phyloP scores from a whole-genome alignment of 92 coral and sea anemone genomes.

The Scolanthus callimorphus region DNA sequence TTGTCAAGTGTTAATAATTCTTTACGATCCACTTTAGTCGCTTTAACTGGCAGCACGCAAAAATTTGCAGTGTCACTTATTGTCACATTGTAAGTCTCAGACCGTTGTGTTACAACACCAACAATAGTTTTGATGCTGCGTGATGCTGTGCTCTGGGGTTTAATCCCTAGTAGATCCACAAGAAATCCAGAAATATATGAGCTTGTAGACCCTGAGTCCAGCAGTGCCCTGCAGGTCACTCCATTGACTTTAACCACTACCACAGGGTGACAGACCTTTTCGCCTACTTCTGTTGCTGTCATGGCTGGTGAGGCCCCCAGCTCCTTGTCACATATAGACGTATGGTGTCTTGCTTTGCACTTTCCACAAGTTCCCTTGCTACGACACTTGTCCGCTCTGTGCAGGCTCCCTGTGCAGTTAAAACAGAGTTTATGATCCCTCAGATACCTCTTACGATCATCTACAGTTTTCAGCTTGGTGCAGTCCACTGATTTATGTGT shows the following conservation, averaged over 20 bases:
- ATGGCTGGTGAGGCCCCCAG: not conserved
- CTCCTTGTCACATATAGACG: not conserved
- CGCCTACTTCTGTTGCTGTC: not conserved
- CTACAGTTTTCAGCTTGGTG: slow-evolving; percentile 1
- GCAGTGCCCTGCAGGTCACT: not conserved
- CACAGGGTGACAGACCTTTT: slow-evolving; percentile 3
- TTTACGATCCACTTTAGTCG: slow-evolving; percentile 29
- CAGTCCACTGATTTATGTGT: slow-evolving; percentile 35
- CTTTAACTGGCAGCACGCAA: slow-evolving; percentile 7
- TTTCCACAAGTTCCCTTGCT: slow-evolving; percentile 26
- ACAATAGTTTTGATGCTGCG: slow-evolving; percentile 16
- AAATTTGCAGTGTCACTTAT: slow-evolving; percentile 5
- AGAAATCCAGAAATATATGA: not conserved
- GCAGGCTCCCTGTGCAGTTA: slow-evolving; percentile 27
- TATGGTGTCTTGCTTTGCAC: slow-evolving; percentile 14
- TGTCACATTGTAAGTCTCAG: slow-evolving; percentile 8
- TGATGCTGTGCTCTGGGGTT: not conserved
- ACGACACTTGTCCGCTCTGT: slow-evolving; percentile 12
- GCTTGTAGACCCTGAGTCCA: slow-evolving; percentile 1
- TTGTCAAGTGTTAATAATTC: slow-evolving; percentile 12
- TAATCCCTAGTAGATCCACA: not conserved
- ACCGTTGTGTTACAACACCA: slow-evolving; percentile 10
- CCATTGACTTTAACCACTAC: slow-evolving; percentile 1
- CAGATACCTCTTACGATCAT: slow-evolving; percentile 9
- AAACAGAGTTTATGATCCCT: slow-evolving; percentile 18